Base-by-base conservation (phyloP, 2,888 invertebrate genomes). In the Scaptomyza parva region DNA sequence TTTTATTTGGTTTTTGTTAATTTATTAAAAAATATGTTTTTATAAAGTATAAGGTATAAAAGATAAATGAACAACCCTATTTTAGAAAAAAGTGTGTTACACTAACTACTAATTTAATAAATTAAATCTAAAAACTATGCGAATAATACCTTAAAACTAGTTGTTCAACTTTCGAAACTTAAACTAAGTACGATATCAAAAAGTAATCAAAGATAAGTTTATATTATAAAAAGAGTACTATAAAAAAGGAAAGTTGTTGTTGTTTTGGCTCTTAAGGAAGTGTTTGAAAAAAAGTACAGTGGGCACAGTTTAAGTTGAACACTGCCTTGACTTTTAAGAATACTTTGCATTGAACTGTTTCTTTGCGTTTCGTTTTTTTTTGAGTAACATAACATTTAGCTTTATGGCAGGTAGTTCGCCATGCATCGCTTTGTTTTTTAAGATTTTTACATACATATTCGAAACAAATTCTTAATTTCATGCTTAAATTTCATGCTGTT, bases 21-120 rank as follows among this genome's bases (percentile, higher is more conserved):
- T 64, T 68, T 70, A 62, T 76, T 71, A 67, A 64, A 68, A 70
- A 8, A 22, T 22, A 60, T 76, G 59, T 54, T 48, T 37, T 17
- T 37, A 37, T 37, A 9, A 37, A 37, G 37, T 55, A 12, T 57
- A 69, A 54, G 30, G 2, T 64, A 64, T 62, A 53, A 73, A 75
- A 70, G 69, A n/a, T n/a, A n/a, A 61, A 65, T 62, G 47, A 68
- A 77, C 54, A 73, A 73, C 43, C 54, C 72, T 76, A 76, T 33
- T 24, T 24, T 24, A 1, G 14, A 51, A 47, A 43, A 45, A 18
- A 35, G n/a, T n/a, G n/a, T 35, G 37, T 55, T 9, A 53, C 39
- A 63, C 52, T 78, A 72, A 54, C 72, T 76, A 78, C 74, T n/a
- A 58, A 45, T 63, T 67, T 70, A 74, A 53, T 11, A 51, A 58